Evolutionary conservation across 1,140 invertebrate genomes (phyloP).

Genomic region (Microplitis demolitor): DNA sequence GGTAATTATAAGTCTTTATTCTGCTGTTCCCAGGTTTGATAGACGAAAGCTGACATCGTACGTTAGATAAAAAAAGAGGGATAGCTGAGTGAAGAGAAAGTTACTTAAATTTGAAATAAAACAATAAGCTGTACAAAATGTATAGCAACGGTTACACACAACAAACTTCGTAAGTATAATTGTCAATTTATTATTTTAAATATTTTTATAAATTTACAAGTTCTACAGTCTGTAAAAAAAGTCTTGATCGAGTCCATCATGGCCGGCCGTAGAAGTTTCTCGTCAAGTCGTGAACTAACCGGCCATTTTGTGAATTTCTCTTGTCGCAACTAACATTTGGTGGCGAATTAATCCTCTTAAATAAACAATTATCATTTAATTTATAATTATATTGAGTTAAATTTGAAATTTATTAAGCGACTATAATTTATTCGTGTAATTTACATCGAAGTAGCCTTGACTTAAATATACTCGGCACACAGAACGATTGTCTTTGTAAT

Average conservation of each 20-base stretch:
- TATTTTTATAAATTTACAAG: not conserved
- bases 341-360: no score
- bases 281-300: not conserved
- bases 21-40: slow-evolving; percentile 48
- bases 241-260: not conserved
- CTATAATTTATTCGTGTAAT: no score
- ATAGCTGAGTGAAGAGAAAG: not conserved
- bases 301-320: slow-evolving; percentile 35
- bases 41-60: slow-evolving; percentile 33
- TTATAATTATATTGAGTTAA: no score
- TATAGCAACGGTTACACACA: slow-evolving; percentile 54
- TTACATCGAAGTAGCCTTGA: no score
- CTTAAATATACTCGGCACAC: no score
- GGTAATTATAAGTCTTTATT: not conserved
- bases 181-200: not conserved
- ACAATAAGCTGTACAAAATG: slow-evolving; percentile 37
- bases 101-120: not conserved
- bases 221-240: not conserved
- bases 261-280: slow-evolving; percentile 9
- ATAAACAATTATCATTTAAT: no score
- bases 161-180: slow-evolving; percentile 52
- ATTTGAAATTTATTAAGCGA: no score
- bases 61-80: not conserved
- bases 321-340: not conserved
- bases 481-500: not conserved